These are phyloP conservation scores for Eidolon helvum DNA, from an alignment of 2,113 vertebrate species.

Conservation along the genomic window DNA sequence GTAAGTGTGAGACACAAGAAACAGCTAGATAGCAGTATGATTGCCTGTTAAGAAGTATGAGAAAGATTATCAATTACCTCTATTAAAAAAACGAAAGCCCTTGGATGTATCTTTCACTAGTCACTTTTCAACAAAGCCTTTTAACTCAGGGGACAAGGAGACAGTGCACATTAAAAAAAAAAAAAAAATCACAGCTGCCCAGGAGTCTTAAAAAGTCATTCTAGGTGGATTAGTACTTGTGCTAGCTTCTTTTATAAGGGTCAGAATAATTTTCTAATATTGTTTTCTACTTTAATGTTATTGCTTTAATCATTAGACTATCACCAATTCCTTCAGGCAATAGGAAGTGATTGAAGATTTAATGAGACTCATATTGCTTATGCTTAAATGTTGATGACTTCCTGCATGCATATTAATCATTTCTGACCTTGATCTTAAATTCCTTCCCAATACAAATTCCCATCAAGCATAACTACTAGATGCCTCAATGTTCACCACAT, in stretches of 20 bases:
- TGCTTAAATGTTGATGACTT: conserved; percentile 76
- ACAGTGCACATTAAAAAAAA: background rate
- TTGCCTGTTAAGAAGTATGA: background rate
- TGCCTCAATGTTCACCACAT: conserved; percentile 17
- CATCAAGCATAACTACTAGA: conserved; percentile 42
- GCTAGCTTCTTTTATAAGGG: conserved; percentile 52
- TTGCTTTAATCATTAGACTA: conserved; percentile 76
- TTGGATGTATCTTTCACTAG: background rate
- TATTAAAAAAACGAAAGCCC: background rate
- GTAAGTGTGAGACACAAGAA: background rate
- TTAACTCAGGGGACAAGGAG: background rate
- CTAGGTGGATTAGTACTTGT: conserved; percentile 11
- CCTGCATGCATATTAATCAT: conserved; percentile 76
- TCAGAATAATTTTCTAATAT: conserved; percentile 70
- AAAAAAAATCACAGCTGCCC: background rate
- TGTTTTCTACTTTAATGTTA: conserved; percentile 72
- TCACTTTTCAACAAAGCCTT: background rate
- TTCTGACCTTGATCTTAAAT: conserved; percentile 74
- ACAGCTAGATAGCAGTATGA: background rate
- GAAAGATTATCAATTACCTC: conserved; percentile 43
- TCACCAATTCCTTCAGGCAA: conserved; percentile 71
- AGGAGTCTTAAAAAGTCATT: background rate
- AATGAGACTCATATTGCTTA: conserved; percentile 75
- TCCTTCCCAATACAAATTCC: conserved; percentile 60
- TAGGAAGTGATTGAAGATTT: conserved; percentile 75